A percentile compares a stretch with the other conserved stretches of the same genome.
Evolutionary conservation across 2,113 vertebrate genomes (phyloP).

Genomic region (Plestiodon gilberti): DNA sequence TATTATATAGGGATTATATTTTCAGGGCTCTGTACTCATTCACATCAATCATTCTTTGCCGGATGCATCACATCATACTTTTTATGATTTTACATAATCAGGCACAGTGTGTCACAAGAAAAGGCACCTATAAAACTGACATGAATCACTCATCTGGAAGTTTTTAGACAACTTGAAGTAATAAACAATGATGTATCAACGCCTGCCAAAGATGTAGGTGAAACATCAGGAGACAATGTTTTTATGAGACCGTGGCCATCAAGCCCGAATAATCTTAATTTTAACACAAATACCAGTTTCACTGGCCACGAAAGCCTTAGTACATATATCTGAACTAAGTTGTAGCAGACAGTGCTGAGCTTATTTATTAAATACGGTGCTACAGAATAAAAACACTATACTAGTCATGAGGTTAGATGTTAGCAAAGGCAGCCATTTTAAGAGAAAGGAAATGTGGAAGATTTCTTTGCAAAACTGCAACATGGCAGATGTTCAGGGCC

Average conservation of each 20-base stretch:
- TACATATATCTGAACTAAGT: no score
- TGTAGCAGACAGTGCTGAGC: not conserved
- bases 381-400: not conserved
- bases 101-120: not conserved
- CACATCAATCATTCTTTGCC: not conserved
- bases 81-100: not conserved
- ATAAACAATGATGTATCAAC: no score
- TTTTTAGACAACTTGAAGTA: slow-evolving; percentile 14
- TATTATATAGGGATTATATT: not conserved
- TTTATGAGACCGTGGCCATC: no score
- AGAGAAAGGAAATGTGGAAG: not conserved
- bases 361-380: not conserved
- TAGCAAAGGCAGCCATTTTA: not conserved
- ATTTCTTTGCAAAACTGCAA: not conserved
- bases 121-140: not conserved
- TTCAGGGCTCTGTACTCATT: not conserved
- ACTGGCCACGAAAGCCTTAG: no score
- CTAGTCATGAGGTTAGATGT: not conserved
- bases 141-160: not conserved
- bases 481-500: not conserved
- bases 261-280: no score
- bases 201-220: no score
- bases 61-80: not conserved
- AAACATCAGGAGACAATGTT: no score
- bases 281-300: no score